phyloP scores from a whole-genome alignment of 2,797 vertebrate species.

The Craterocephalus amniculus region DNA sequence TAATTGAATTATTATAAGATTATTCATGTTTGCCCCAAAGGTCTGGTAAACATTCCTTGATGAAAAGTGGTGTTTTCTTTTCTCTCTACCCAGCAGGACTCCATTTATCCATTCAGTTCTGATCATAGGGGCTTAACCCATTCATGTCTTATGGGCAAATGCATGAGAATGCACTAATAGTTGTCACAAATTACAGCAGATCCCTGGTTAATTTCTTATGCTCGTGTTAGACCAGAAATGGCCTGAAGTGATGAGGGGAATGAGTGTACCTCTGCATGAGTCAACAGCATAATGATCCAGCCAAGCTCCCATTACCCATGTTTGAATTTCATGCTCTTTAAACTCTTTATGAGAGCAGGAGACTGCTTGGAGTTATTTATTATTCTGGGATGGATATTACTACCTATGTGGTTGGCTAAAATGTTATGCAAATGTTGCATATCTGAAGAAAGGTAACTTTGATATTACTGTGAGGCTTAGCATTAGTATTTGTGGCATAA shows the following conservation, averaged over 20 bases:
- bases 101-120: conserved; percentile 54
- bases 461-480: conserved; percentile 22
- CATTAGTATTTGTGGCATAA: conserved; percentile 15
- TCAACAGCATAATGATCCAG: conserved; percentile 60
- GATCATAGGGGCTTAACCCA: conserved; percentile 60
- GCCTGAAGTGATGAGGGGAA: conserved; percentile 40
- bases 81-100: conserved; percentile 39
- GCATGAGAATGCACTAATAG: conserved; percentile 34
- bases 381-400: conserved; percentile 41
- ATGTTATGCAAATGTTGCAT: conserved; percentile 55
- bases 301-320: conserved; percentile 54
- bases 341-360: conserved; percentile 50
- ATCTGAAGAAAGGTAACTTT: conserved; percentile 29
- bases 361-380: conserved; percentile 45
- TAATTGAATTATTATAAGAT: conserved; percentile 72
- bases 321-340: conserved; percentile 72
- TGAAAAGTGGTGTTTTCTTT: conserved; percentile 44
- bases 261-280: conserved; percentile 38
- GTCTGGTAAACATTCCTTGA: conserved; percentile 53
- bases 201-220: conserved; percentile 17
- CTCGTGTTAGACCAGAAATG: conserved; percentile 45
- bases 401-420: conserved; percentile 45
- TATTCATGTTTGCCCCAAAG: conserved; percentile 59
- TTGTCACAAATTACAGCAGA: conserved; percentile 44
- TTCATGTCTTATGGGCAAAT: conserved; percentile 52